Conservation (phyloP, 2,113 vertebrate species). For the Coregonus clupeaformis region DNA sequence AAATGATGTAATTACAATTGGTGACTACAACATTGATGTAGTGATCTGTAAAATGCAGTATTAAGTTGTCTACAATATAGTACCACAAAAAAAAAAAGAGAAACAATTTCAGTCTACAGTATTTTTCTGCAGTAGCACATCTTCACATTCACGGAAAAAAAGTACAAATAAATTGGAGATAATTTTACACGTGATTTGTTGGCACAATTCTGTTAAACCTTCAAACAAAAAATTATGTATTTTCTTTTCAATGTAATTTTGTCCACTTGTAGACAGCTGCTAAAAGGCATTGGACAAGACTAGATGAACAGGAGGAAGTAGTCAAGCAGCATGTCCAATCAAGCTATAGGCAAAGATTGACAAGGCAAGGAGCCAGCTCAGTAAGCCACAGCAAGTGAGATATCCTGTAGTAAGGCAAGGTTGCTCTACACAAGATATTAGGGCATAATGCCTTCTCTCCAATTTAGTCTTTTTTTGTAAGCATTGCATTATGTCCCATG, state of each 20-base stretch:
- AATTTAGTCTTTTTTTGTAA: neutral
- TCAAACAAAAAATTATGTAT: neutral
- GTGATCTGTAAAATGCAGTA: conserved; percentile 18
- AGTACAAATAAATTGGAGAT: neutral
- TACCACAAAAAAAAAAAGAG: neutral
- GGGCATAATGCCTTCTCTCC: conserved; percentile 37
- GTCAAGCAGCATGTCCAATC: conserved; percentile 14
- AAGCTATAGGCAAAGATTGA: conserved; percentile 45
- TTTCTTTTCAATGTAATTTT: conserved; percentile 14
- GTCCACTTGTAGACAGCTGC: conserved; percentile 18
- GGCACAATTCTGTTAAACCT: neutral
- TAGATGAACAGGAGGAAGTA: conserved; percentile 8
- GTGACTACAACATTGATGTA: neutral
- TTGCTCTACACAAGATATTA: conserved; percentile 38
- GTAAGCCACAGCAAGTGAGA: conserved; percentile 27
- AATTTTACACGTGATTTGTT: neutral
- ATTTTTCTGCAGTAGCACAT: conserved; percentile 19
- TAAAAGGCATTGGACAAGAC: conserved; percentile 38
- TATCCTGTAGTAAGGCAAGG: conserved; percentile 57
- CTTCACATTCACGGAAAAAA: conserved; percentile 8
- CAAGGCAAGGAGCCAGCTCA: conserved; percentile 55
- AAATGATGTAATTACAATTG: neutral
- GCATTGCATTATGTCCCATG: conserved; percentile 65
- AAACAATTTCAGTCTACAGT: neutral
- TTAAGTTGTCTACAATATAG: conserved; percentile 10